These are phyloP conservation scores for Microtus richardsoni DNA, from an alignment of 2,113 vertebrate genomes.

Conservation along the genomic window DNA sequence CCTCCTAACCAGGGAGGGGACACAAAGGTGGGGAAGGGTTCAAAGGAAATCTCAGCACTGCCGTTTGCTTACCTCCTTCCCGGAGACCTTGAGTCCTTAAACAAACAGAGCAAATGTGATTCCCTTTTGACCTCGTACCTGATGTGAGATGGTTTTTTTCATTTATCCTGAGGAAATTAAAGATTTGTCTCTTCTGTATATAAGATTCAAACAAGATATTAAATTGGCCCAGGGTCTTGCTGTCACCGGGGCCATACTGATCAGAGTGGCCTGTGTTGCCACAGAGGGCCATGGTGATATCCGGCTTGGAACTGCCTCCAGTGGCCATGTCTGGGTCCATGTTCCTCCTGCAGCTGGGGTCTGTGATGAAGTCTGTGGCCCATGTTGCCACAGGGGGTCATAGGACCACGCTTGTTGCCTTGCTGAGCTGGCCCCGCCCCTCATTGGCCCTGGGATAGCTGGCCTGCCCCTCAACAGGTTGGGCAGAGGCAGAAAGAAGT, in stretches of 20 bases:
- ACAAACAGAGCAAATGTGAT: background rate
- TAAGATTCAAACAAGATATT: conserved; percentile 29
- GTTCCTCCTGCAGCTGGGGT: background rate
- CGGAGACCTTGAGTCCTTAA: conserved; percentile 5
- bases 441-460: background rate
- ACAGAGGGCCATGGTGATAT: background rate
- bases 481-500: background rate
- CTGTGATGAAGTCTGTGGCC: background rate
- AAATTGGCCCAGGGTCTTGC: background rate
- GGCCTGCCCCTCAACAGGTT: background rate
- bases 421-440: background rate
- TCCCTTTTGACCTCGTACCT: conserved; percentile 8
- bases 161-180: conserved; percentile 28
- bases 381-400: background rate
- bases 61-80: background rate
- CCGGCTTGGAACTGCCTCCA: background rate
- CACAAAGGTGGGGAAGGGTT: too few species aligned
- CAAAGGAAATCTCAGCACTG: background rate
- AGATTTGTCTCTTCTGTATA: background rate
- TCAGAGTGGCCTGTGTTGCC: background rate
- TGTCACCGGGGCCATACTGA: background rate
- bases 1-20: background rate
- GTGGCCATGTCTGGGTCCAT: background rate
- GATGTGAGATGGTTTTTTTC: background rate
- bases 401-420: background rate